These are phyloP conservation scores for Rhopalosiphum maidis DNA, from an alignment of 1,140 invertebrate genomes.

Conservation along the genomic window DNA sequence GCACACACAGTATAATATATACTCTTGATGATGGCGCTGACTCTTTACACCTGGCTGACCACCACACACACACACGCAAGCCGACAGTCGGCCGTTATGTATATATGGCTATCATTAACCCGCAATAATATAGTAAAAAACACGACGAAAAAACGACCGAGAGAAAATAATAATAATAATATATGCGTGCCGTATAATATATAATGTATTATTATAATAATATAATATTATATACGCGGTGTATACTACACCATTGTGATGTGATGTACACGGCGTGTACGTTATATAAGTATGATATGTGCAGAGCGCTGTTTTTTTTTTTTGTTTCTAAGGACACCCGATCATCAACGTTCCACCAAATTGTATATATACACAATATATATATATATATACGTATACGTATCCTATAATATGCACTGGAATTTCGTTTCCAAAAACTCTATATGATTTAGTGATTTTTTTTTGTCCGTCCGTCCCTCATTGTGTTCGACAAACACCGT, in stretches of 20 bases:
- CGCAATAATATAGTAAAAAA: constrained; percentile 22
- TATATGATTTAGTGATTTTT: not conserved
- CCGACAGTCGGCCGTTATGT: not conserved
- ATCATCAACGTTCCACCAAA: not conserved
- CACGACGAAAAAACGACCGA: not conserved
- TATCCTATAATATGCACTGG: not conserved
- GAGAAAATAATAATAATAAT: not conserved
- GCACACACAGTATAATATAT: not conserved
- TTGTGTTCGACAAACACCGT: not conserved
- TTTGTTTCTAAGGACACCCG: not conserved
- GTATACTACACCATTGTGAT: no score
- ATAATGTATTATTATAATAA: constrained; percentile 7
- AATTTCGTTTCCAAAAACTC: not conserved
- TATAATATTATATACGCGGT: not conserved
- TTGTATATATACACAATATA: not conserved
- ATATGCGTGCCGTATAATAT: not conserved
- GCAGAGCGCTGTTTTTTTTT: not conserved
- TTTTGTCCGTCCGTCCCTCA: not conserved
- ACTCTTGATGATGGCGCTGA: constrained; percentile 44
- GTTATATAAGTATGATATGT: not conserved
- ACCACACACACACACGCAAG: not conserved
- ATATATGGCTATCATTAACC: constrained; percentile 15
- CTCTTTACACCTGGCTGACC: constrained; percentile 54
- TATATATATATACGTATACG: not conserved
- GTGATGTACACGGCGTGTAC: not conserved